Base-by-base conservation (phyloP, 2,113 vertebrate species). In the Agelaius phoeniceus region DNA sequence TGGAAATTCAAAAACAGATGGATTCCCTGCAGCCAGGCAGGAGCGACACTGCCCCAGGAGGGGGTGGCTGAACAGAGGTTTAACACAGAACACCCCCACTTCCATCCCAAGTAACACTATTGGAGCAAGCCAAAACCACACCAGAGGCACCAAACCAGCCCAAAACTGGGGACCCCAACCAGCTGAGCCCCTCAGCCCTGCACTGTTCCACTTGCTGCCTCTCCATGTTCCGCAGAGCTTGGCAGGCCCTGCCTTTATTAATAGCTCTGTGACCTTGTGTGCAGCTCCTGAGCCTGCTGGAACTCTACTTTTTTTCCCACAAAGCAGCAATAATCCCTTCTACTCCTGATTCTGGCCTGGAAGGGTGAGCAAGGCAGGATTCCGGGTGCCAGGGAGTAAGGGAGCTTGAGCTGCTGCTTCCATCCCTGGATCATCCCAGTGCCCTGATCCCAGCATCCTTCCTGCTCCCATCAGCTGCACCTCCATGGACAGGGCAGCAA, bases 271-370 rank as follows among this genome's bases (percentile, higher is more conserved):
- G 89, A 69, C 96, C 93, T 69, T 7, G 54, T 5, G 67, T 24
- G 79, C 16, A 65, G 63, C 43, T 71, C 85, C 75, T 17, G 54
- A 0, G n/a, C 66, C 48, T 57, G 93, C 75, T 89, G 75, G 41
- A 94, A 89, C 80, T 21, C 37, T 16, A 51, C 87, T 35, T 11
- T 78, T 78, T 84, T 96, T 92, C 96, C 96, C 90, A 93, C 80
- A 87, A 65, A 61, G 81, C 65, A 84, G 44, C 28, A 30, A 71
- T 7, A 75, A 69, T 46, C 46, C 89, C 94, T 86, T 96, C 96
- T 96, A 94, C 87, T 96, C 87, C 94, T 15, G 4, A 55, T 92
- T 89, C 90, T 76, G 69, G 89, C 59, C 83, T 37, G n/a, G 24
- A 4, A 24, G 5, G 5, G 35, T 2, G 7, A 71, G 90, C 48